These are phyloP conservation scores for Hetaerina titia DNA, from an alignment of 2,888 invertebrate genomes.

Conservation along the genomic window DNA sequence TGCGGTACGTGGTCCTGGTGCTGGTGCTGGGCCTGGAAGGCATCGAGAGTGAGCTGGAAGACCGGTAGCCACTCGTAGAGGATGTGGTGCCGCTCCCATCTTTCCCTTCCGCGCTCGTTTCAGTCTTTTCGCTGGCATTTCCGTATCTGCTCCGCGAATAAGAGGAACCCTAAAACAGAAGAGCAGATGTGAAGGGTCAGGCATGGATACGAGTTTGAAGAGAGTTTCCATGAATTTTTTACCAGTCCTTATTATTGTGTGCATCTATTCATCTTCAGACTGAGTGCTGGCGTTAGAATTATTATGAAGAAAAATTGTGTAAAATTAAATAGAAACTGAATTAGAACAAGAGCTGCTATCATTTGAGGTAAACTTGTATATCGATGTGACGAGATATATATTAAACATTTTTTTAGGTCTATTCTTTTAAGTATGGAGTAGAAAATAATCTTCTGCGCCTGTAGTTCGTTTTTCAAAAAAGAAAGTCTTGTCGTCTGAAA, in stretches of 20 bases:
- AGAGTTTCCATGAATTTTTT: background rate
- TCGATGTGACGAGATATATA: too few relatives aligned
- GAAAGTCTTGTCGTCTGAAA: too few relatives aligned
- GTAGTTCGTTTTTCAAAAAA: too few relatives aligned
- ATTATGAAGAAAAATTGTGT: too few relatives aligned
- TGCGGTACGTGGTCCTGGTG: conserved; percentile 39
- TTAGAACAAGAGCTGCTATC: too few relatives aligned
- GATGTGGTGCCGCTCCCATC: background rate
- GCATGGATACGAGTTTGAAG: background rate
- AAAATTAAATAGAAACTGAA: too few relatives aligned
- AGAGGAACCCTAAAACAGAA: background rate
- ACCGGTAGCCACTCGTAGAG: conserved; percentile 17
- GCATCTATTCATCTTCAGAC: background rate
- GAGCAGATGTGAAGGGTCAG: background rate
- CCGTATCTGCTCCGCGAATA: conserved; percentile 49
- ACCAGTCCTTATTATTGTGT: background rate
- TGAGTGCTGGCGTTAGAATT: too few relatives aligned
- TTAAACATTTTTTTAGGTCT: too few relatives aligned
- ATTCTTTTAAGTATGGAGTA: too few relatives aligned
- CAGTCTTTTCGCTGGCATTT: conserved; percentile 31
- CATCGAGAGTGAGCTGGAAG: background rate
- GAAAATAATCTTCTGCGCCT: too few relatives aligned
- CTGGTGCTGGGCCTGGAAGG: background rate
- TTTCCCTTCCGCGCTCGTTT: background rate
- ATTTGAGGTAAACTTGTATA: too few relatives aligned